Percentiles rank a stretch among this genome's conserved stretches.
Conservation (phyloP, 2,113 vertebrate genomes). For the Sinocyclocheilus anophthalmus region DNA sequence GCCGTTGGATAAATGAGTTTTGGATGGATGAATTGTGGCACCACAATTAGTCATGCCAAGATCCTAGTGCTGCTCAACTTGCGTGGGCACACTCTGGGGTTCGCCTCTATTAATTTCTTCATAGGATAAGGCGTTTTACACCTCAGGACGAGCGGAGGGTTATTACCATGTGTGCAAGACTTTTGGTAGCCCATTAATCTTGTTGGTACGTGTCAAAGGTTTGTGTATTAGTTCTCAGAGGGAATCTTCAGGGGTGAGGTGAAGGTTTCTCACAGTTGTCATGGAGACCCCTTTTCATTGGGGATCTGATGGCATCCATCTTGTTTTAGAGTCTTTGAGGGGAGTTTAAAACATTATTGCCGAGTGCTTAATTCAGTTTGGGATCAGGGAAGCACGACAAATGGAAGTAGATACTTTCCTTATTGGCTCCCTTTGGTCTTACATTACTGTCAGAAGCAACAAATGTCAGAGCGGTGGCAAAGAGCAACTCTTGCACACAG, state of each 20-base stretch:
- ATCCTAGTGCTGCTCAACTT: conserved; percentile 19
- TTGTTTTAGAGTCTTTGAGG: conserved; percentile 66
- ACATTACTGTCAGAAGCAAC: conserved; percentile 35
- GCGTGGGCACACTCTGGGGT: conserved; percentile 30
- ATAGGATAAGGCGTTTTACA: conserved; percentile 24
- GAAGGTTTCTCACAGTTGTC: conserved; percentile 48
- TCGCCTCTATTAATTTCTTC: conserved; percentile 30
- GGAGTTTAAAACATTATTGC: conserved; percentile 29
- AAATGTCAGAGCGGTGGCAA: background rate
- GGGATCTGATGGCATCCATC: conserved; percentile 38
- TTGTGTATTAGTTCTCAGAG: conserved; percentile 32
- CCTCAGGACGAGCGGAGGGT: too few relatives aligned
- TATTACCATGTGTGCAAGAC: background rate
- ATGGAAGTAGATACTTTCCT: conserved; percentile 25
- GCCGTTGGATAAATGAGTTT: conserved; percentile 43
- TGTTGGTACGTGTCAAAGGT: conserved; percentile 16
- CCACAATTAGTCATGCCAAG: conserved; percentile 40
- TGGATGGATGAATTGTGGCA: conserved; percentile 40
- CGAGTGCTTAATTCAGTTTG: conserved; percentile 14
- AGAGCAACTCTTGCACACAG: background rate
- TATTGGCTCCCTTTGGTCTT: conserved; percentile 19
- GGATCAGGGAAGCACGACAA: conserved; percentile 14
- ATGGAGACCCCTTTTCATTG: conserved; percentile 6
- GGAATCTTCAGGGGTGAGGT: conserved; percentile 32
- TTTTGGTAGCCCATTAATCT: conserved; percentile 27